Base-by-base conservation (phyloP, 1,140 invertebrate species). In the Lepidurus arcticus region DNA sequence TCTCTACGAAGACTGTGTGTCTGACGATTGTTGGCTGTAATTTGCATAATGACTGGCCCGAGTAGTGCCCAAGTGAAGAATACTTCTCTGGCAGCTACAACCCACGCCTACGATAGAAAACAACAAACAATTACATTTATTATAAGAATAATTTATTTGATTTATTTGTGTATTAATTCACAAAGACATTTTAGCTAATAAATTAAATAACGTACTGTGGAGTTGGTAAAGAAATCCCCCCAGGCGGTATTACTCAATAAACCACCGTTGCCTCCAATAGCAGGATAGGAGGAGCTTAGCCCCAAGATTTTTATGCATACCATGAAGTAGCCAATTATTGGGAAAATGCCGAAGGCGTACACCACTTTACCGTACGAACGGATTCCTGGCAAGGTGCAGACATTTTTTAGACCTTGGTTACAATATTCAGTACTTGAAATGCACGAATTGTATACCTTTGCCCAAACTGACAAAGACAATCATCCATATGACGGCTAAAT, bases 21-120 rank as follows among this genome's bases (percentile, higher is more conserved):
- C 24, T 81, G 81, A 79, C 82, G 83, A 81, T 93, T 93, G 81
- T 92, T 90, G 65, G 89, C 88, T 43, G 88, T 87, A 80, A 91
- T 89, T 87, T 91, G 93, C 90, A 92, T 94, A 75, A 92, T 88
- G 74, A 93, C 93, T 3, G 93, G 91, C 1, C 94, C 93, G n/a
- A 95, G 85, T 1, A 96, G 83, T 10, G 93, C 93, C 95, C 94
- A 97, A 0, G 94, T 95, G 34, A 95, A 87, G 83, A 96, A 96
- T 1, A 91, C 90, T 86, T 96, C 94, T 83, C 93, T 90, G 1
- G 92, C 91, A 0, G 95, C 95, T 1, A 93, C 92, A 10, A 93
- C 87, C 95, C 95, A 97, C 80, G 92, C 92, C 89, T 93, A 82
- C 53, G 86, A 85, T 77, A 80, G 82, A 73, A 74, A 78, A 42